Percentiles rank a stretch among this genome's conserved stretches.
Conservation (phyloP, 2,797 vertebrate species). For the Atherinosoma microstoma region DNA sequence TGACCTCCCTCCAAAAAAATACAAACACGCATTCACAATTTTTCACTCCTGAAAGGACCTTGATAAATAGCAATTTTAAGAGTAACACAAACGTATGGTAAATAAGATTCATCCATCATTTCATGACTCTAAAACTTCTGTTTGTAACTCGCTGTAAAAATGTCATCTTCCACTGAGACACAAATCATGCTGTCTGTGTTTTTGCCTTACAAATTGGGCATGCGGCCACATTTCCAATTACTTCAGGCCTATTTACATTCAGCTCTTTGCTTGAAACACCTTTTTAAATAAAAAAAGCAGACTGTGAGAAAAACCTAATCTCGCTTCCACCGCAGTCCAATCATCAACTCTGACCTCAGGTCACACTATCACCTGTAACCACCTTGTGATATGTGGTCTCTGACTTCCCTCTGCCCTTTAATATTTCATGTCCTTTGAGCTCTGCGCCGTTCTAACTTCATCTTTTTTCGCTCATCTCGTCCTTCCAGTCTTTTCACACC, state of each 20-base stretch:
- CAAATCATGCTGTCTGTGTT: slow-evolving; percentile 45
- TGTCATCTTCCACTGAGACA: slow-evolving; percentile 40
- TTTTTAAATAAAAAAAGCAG: slow-evolving; percentile 7
- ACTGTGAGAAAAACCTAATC: slow-evolving; percentile 27
- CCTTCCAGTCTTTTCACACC: slow-evolving; percentile 22
- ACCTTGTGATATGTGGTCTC: slow-evolving; percentile 6
- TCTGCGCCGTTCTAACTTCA: slow-evolving; percentile 29
- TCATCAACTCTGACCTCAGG: slow-evolving; percentile 20
- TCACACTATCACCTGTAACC: slow-evolving; percentile 36
- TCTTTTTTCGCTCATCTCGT: slow-evolving; percentile 32
- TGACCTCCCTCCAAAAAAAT: neutral
- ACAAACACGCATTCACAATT: neutral
- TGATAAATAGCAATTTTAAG: slow-evolving; percentile 10
- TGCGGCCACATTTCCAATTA: slow-evolving; percentile 38
- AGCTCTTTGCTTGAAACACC: slow-evolving; percentile 46
- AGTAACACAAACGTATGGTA: slow-evolving; percentile 3
- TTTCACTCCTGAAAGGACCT: slow-evolving; percentile 11
- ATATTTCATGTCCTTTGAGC: slow-evolving; percentile 50
- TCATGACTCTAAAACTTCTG: slow-evolving; percentile 35
- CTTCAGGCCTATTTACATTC: slow-evolving; percentile 50
- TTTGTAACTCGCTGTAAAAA: slow-evolving; percentile 52
- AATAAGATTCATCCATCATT: slow-evolving; percentile 31
- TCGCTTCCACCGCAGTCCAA: slow-evolving; percentile 9
- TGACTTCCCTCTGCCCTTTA: slow-evolving; percentile 35
- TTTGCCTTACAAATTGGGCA: slow-evolving; percentile 55